Evolutionary conservation across 1,140 invertebrate species (phyloP), one percentile per base, ranked within the genome.

Genomic region (Drosophila fuyamai): DNA sequence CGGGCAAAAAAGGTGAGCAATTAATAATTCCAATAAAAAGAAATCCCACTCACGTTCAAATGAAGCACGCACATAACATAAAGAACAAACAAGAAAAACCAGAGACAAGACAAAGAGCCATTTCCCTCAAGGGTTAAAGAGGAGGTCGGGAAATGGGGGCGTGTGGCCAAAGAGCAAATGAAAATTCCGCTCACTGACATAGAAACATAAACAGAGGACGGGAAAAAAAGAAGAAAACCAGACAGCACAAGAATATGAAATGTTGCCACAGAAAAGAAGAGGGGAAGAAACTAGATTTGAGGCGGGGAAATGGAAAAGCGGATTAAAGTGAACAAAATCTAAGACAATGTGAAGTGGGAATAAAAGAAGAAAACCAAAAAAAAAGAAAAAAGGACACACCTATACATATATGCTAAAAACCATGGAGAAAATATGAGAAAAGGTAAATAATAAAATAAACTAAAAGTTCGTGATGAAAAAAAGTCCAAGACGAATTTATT

Each of bases 1-100:
- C n/a, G 16, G 16, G 41, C 6, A 4, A 47, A 47, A 27, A 47
- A 27, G 23, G 23, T n/a, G 47, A 29, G 29, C 47, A 48, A 48
- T 81, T 79, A 85, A 86, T 85, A 86, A 75, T 86, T 72, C 78
- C 75, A 76, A 81, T 68, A 79, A 57, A 72, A 79, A 88, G 70
- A 79, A 53, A 86, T 85, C 84, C 75, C 36, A 67, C 57, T 74
- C 81, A 86, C 78, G 77, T 75, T 78, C 16, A 16, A 47, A 0
- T 44, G 44, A 46, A 41, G 35, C 57, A 66, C 38, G 54, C 57
- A 54, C 23, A 36, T 5, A 9, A 23, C 10, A 58, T 43, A 46
- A 76, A 38, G 12, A 46, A 8, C 46, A 35, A 13, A 36, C 61
- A 10, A 43, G 40, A 14, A 50, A 46, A 50, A 62, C 38, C 27